Evolutionary conservation across 2,113 vertebrate species (phyloP).

Genomic region (Progne subis): DNA sequence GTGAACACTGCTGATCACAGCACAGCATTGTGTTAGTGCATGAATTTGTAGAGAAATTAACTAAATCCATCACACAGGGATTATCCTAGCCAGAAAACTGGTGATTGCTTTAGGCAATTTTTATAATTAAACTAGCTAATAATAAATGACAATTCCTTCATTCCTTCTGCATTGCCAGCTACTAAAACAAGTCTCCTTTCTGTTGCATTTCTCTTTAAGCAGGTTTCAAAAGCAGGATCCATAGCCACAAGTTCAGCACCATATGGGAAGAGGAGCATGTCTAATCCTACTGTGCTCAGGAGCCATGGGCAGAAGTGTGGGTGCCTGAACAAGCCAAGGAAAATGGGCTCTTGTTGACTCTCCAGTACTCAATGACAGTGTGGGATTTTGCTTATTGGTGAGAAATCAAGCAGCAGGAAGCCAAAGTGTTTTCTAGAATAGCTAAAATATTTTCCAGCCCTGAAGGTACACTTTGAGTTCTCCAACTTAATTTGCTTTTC

Average conservation of each 20-base stretch:
- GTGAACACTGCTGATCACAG: neutral
- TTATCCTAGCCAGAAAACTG: neutral
- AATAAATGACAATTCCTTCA: neutral
- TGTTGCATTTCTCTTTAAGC: neutral
- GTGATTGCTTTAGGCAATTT: neutral
- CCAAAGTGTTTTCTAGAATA: neutral
- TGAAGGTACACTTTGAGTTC: neutral
- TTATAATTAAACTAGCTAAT: neutral
- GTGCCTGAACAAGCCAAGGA: neutral
- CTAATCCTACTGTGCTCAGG: rapidly evolving
- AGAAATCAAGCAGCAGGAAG: neutral
- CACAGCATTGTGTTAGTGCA: neutral
- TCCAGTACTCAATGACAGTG: neutral
- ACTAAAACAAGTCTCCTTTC: neutral
- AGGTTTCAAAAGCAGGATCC: neutral
- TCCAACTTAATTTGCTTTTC: neutral
- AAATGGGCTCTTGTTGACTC: neutral
- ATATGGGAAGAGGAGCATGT: neutral
- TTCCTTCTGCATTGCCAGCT: neutral
- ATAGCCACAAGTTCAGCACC: neutral
- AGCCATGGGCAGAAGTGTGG: neutral
- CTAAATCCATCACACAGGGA: neutral
- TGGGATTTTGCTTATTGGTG: neutral
- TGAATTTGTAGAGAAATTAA: neutral
- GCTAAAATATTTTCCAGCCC: neutral